A percentile compares a stretch with the other conserved stretches of the same genome.
phyloP scores from a whole-genome alignment of 64 coral and sea anemone genomes.

The Actinia equina region DNA sequence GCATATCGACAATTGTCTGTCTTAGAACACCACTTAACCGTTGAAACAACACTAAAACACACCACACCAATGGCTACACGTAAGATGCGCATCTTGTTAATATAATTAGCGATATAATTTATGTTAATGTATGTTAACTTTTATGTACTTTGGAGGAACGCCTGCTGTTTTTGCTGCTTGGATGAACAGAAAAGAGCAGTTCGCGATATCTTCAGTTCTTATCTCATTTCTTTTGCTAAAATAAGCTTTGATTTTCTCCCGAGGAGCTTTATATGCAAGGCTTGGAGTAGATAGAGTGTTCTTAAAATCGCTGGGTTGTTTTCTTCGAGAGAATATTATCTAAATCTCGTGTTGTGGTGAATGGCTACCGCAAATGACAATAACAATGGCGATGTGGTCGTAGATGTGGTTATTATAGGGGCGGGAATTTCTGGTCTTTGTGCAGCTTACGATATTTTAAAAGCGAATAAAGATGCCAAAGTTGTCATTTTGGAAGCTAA shows the following conservation, averaged over 20 bases:
- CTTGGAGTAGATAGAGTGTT: not conserved
- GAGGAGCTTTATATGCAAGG: not conserved
- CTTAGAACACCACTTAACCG: conserved; percentile 62
- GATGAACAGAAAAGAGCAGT: not conserved
- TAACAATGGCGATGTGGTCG: conserved; percentile 27
- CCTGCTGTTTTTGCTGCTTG: not conserved
- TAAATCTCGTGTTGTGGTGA: not conserved
- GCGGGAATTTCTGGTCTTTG: conserved; percentile 87
- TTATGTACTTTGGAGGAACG: not conserved
- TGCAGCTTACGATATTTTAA: conserved; percentile 74
- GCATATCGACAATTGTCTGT: conserved; percentile 69
- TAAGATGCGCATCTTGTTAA: not conserved
- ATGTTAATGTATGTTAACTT: not conserved
- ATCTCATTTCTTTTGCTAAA: not conserved
- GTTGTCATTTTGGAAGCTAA: conserved; percentile 92
- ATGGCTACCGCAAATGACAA: conserved; percentile 20
- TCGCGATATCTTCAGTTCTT: not conserved
- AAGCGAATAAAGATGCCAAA: conserved; percentile 40
- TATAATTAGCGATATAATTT: not conserved
- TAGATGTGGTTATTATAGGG: conserved; percentile 81
- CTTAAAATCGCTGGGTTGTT: not conserved
- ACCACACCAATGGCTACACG: not conserved
- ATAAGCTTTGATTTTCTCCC: not conserved
- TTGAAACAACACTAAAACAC: not conserved
- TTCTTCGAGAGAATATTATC: not conserved